A percentile compares a stretch with the other conserved stretches of the same genome.
Conservation (phyloP, 1,140 invertebrate species). For the Andrena cerasifolii region DNA sequence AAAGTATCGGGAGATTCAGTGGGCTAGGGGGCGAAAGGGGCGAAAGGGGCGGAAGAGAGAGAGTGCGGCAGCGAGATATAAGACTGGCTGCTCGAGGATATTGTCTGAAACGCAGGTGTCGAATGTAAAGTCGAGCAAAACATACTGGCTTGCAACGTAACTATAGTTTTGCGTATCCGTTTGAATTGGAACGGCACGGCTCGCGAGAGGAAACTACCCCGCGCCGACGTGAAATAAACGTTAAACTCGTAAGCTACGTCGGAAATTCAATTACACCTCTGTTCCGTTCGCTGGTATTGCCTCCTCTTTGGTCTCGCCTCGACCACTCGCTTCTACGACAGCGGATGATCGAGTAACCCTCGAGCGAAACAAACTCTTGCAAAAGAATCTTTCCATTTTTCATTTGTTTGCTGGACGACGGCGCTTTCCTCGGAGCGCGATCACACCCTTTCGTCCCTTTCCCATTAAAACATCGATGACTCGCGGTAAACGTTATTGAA, state of each 20-base stretch:
- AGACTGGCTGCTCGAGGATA: constrained; percentile 9
- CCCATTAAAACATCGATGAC: constrained; percentile 22
- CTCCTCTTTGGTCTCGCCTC: not conserved
- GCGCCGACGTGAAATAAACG: not conserved
- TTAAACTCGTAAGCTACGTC: constrained; percentile 1
- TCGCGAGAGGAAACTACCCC: not conserved
- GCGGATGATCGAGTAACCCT: not conserved
- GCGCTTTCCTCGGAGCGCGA: not conserved
- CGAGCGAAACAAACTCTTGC: too few relatives aligned
- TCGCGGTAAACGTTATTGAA: not conserved
- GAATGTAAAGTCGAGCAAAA: constrained; percentile 18
- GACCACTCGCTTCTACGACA: not conserved
- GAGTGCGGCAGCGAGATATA: not conserved
- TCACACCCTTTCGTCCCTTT: too few relatives aligned
- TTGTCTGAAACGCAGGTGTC: constrained; percentile 15
- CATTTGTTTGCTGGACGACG: too few relatives aligned
- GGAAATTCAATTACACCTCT: constrained; percentile 17
- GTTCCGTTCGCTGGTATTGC: not conserved
- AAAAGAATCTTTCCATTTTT: too few relatives aligned
- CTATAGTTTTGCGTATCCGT: not conserved
- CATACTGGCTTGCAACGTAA: not conserved
- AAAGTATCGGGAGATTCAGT: too few relatives aligned
- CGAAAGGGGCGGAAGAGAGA: too few relatives aligned
- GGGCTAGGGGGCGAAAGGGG: too few relatives aligned
- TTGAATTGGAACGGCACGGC: not conserved